These are phyloP conservation scores for Trachelus tabidus DNA, from an alignment of 2,888 invertebrate species.

Conservation along the genomic window DNA sequence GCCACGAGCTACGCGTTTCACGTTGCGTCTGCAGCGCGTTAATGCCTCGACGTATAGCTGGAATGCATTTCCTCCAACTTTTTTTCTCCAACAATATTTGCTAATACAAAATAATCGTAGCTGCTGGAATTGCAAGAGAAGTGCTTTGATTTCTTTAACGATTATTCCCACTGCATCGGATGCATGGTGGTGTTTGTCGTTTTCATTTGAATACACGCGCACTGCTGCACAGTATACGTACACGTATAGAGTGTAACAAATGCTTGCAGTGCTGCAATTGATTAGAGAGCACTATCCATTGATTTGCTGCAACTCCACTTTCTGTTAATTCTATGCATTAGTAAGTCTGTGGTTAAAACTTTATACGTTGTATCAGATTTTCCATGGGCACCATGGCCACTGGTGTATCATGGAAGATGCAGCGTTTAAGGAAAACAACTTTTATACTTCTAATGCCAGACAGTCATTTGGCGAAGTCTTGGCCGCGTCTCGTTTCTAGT, in stretches of 20 bases:
- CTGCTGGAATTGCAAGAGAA: background rate
- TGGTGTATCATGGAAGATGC: background rate
- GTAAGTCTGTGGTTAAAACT: background rate
- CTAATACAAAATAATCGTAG: background rate
- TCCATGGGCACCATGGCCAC: background rate
- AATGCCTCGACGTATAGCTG: background rate
- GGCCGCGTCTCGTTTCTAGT: conserved; percentile 27
- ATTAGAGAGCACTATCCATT: background rate
- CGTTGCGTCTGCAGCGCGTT: background rate
- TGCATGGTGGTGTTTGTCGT: background rate
- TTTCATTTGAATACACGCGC: background rate
- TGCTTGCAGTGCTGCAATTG: background rate
- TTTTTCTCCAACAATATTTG: background rate
- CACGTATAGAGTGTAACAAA: background rate
- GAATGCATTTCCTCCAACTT: background rate
- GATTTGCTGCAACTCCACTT: background rate
- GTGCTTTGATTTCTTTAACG: background rate
- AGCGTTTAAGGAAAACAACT: background rate
- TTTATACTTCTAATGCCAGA: background rate
- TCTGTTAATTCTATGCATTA: background rate
- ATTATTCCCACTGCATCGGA: background rate
- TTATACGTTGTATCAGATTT: background rate
- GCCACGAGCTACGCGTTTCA: background rate
- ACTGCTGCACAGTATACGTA: background rate
- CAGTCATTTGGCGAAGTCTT: conserved; percentile 33